A percentile compares a stretch with the other conserved stretches of the same genome.
These are phyloP conservation scores for Antechinus stuartii DNA, from an alignment of 2,113 vertebrate species.

Conservation along the genomic window DNA sequence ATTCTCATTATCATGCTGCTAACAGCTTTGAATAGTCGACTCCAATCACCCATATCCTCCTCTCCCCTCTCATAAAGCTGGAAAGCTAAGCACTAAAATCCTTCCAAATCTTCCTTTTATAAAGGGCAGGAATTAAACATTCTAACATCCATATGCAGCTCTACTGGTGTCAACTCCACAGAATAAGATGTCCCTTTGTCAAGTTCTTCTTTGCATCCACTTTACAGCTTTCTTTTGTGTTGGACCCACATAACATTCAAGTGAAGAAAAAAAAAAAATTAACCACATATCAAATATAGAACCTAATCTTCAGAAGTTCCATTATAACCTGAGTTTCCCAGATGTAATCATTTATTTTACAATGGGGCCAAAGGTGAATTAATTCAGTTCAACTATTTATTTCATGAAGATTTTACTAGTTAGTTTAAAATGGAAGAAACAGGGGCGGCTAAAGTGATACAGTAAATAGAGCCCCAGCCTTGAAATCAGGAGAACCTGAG, in stretches of 20 bases:
- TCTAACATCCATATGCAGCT: neutral
- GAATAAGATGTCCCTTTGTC: neutral
- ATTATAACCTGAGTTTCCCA: no score
- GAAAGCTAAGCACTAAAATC: neutral
- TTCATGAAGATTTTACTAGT: no score
- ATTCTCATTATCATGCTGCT: neutral
- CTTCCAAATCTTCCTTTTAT: neutral
- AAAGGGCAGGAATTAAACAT: neutral
- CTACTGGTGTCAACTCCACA: neutral
- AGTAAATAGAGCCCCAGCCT: no score
- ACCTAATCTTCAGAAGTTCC: no score
- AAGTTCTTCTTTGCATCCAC: neutral
- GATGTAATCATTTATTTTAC: no score
- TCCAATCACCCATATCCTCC: neutral
- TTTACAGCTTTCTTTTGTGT: neutral
- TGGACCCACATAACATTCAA: neutral
- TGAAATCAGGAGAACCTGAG: no score
- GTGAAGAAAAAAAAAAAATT: neutral
- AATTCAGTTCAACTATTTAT: no score
- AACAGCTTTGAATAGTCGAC: neutral
- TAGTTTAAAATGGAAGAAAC: no score
- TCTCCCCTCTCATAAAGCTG: neutral
- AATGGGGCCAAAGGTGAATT: no score
- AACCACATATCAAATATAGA: no score
- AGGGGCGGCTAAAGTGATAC: no score